Evolutionary conservation across 2,797 vertebrate genomes (phyloP), one percentile per base, ranked within the genome.

Genomic region (Eulemur coronatus): DNA sequence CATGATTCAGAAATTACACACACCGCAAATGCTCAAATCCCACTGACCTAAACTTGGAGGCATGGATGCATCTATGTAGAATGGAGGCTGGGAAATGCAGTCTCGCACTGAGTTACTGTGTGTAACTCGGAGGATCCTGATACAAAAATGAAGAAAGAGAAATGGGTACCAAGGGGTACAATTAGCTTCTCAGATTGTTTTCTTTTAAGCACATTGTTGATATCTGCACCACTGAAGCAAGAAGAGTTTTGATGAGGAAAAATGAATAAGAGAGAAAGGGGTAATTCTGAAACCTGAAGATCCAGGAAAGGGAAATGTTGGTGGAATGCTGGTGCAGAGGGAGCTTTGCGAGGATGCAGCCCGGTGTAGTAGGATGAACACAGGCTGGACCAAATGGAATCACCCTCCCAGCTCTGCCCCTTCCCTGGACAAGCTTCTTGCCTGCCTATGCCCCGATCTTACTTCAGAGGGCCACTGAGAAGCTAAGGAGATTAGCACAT

Each of bases 281-380:
- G 7, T 55, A 12, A 67, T 46, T 85, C 79, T 82, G 24, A 91
- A 61, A 72, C 4, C 11, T 67, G 73, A 50, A 55, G 63, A 52
- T 72, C 28, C 46, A 20, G 52, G 12, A 59, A 87, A 92, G 18
- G 61, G 75, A 67, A 35, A 28, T 41, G 6, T 38, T 35, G 61
- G n/a, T 2, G 3, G 30, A 57, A 73, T 1, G 33, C 33, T 41
- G 57, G 11, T 24, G 28, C 33, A 67, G 59, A 84, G 84, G 55
- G 11, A 38, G 33, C 46, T 26, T 20, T 22, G 67, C 33, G 38
- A 75, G 35, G 35, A 33, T 24, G 15, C 9, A 3, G 15, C 55
- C 24, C 4, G n/a, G 24, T 7, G 2, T 0, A 0, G 2, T 22
- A 28, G 57, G 46, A 78, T 0, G 8, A 59, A 26, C 50, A 90